Evolutionary conservation across 2,888 invertebrate genomes (phyloP).

Genomic region (Uropetala carovei): DNA sequence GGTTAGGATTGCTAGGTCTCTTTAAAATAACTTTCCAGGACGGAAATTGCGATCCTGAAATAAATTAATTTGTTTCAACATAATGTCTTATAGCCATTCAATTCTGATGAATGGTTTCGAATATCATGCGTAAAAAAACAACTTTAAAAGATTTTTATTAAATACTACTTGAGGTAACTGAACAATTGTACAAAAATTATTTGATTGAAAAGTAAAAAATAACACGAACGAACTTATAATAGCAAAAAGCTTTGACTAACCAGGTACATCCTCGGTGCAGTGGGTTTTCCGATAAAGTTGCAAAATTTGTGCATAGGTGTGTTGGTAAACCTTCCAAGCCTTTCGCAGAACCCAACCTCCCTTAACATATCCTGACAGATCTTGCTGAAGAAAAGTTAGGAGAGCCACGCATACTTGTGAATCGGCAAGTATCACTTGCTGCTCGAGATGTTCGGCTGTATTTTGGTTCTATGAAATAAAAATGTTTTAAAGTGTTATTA

Average conservation of each 20-base stretch:
- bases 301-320: constrained; percentile 79
- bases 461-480: constrained; percentile 70
- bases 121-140: neutral
- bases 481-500: neutral
- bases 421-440: constrained; percentile 83
- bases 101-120: neutral
- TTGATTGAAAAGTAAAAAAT: neutral
- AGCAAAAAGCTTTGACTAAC: constrained; percentile 56
- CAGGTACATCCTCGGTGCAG: constrained; percentile 70
- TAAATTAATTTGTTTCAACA: neutral
- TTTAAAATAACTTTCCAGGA: constrained; percentile 69
- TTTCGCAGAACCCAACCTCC: constrained; percentile 83
- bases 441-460: constrained; percentile 78
- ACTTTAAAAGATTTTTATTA: neutral
- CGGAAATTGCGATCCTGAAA: constrained; percentile 69
- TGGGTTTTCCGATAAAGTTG: constrained; percentile 77
- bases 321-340: constrained; percentile 84
- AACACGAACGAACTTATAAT: neutral
- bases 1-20: constrained; percentile 67
- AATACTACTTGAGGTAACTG: neutral
- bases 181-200: constrained; percentile 49
- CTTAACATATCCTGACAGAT: constrained; percentile 80
- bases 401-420: constrained; percentile 81
- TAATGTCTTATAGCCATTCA: too few species aligned
- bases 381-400: constrained; percentile 81